Evolutionary conservation across 2,888 invertebrate species (phyloP).

Genomic region (Stenurella melanura): DNA sequence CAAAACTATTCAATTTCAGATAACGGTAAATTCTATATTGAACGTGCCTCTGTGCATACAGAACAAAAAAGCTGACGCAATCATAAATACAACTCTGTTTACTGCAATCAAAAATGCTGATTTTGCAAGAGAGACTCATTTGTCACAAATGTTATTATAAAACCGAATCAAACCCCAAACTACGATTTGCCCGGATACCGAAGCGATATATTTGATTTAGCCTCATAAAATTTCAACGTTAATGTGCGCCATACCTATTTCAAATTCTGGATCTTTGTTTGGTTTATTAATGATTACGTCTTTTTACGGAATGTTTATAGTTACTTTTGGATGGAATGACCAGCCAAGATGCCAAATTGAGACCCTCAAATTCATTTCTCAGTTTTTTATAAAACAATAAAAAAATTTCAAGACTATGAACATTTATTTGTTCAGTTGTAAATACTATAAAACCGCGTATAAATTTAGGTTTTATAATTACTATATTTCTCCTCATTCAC

Average conservation of each 20-base stretch:
- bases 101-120: conserved; percentile 48
- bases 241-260: conserved; percentile 12
- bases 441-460: too few species aligned
- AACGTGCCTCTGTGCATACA: not conserved
- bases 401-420: too few species aligned
- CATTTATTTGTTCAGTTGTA: too few species aligned
- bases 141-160: conserved; percentile 47
- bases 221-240: conserved; percentile 40
- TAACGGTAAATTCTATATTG: conserved; percentile 9
- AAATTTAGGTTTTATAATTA: too few species aligned
- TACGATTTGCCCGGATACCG: conserved; percentile 34
- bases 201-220: conserved; percentile 41
- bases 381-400: too few species aligned
- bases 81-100: conserved; percentile 39
- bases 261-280: conserved; percentile 15
- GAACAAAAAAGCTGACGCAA: conserved; percentile 31
- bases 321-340: not conserved
- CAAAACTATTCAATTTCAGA: conserved; percentile 26
- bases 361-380: too few species aligned
- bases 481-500: too few species aligned
- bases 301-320: not conserved
- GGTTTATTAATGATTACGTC: conserved; percentile 11
- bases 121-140: conserved; percentile 42
- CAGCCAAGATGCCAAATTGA: not conserved
- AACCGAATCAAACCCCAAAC: conserved; percentile 41